Percentiles rank a stretch among this genome's conserved stretches.
Evolutionary conservation across 2,797 vertebrate species (phyloP).

Genomic region (Periparus ater): DNA sequence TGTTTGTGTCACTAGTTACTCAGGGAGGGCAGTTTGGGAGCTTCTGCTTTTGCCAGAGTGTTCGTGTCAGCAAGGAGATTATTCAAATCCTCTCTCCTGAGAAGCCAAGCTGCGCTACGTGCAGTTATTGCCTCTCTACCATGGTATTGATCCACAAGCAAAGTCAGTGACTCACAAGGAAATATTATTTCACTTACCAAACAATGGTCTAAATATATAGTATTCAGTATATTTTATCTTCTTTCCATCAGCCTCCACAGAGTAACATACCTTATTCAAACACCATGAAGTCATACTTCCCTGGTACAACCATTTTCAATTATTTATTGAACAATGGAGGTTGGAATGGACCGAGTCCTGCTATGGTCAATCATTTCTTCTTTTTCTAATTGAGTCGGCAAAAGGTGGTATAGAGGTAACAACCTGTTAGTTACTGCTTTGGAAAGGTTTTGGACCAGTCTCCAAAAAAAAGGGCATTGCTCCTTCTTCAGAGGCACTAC

Average conservation of each 20-base stretch:
- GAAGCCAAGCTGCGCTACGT: not conserved
- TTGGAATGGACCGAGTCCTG: not conserved
- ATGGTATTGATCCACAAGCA: not conserved
- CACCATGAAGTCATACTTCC: constrained; percentile 37
- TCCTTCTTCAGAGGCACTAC: not conserved
- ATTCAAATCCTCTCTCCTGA: constrained; percentile 1
- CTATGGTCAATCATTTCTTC: not conserved
- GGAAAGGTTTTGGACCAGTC: not conserved
- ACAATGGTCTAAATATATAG: constrained; percentile 40
- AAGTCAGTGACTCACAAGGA: constrained; percentile 48
- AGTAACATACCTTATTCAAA: constrained; percentile 41
- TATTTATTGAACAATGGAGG: constrained; percentile 38
- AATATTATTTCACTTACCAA: constrained; percentile 19
- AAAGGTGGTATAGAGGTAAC: not conserved
- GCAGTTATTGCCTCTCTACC: not conserved
- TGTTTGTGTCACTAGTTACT: not conserved
- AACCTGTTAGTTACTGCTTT: not conserved
- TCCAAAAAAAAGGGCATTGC: not conserved
- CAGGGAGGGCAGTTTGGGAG: not conserved
- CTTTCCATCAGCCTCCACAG: constrained; percentile 19
- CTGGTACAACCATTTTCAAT: constrained; percentile 38
- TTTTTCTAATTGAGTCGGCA: not conserved
- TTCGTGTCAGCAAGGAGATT: not conserved
- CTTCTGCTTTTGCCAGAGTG: not conserved
- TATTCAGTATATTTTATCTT: constrained; percentile 43